phyloP scores from a whole-genome alignment of 2,888 invertebrate genomes.

The Parasteatoda lunata region DNA sequence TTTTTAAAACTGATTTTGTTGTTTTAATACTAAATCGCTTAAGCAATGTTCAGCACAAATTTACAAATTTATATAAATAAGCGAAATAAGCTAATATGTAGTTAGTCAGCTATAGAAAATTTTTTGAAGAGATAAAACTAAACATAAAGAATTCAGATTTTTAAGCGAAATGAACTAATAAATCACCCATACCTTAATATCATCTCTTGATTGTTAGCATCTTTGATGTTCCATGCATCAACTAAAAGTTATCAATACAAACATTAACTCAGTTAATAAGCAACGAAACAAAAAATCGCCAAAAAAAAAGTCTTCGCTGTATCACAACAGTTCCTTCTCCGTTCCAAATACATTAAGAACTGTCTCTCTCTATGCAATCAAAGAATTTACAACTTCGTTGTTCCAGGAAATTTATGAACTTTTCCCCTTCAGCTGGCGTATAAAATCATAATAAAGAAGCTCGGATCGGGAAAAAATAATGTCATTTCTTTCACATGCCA shows the following conservation, averaged over 20 bases:
- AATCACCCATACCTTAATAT: neutral
- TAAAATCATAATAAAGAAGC: constrained; percentile 39
- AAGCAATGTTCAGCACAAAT: too few species aligned
- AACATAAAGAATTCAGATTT: neutral
- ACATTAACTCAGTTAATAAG: neutral
- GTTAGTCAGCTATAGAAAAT: too few species aligned
- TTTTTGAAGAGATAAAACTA: neutral
- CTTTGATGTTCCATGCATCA: neutral
- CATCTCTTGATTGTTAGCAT: neutral
- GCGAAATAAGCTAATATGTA: too few species aligned
- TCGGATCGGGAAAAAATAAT: neutral
- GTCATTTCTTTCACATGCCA: neutral
- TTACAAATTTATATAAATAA: too few species aligned
- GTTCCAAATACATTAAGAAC: constrained; percentile 16
- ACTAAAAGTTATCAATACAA: neutral
- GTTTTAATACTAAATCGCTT: too few species aligned
- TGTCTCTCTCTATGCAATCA: constrained; percentile 17
- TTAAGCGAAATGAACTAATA: neutral
- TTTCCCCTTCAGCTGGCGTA: constrained; percentile 33
- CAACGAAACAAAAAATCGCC: neutral
- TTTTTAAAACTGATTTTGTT: too few species aligned
- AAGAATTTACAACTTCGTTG: constrained; percentile 50
- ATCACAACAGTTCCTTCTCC: neutral
- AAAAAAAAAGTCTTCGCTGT: neutral
- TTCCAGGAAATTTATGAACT: constrained; percentile 43